phyloP scores from a whole-genome alignment of 2,113 vertebrate genomes.

The Poeciliopsis occidentalis region DNA sequence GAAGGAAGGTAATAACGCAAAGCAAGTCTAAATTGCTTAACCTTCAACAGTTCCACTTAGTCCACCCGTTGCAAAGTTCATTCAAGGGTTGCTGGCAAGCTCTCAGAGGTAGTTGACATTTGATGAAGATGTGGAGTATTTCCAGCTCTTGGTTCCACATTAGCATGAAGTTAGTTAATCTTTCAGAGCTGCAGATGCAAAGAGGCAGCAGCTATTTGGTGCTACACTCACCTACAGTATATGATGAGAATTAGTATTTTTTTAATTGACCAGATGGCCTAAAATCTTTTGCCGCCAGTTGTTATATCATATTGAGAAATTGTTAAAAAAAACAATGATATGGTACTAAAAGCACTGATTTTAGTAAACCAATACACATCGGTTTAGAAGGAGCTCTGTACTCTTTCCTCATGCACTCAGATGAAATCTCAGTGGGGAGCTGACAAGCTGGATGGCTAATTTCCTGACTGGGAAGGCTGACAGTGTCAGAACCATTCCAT shows the following conservation, averaged over 20 bases:
- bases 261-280: constrained; percentile 4
- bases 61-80: constrained; percentile 38
- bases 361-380: constrained; percentile 11
- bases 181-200: constrained; percentile 10
- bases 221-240: background rate
- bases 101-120: constrained; percentile 36
- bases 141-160: too few species aligned
- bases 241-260: constrained; percentile 22
- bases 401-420: constrained; percentile 40
- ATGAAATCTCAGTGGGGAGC: too few species aligned
- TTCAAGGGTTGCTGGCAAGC: constrained; percentile 27
- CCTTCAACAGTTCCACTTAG: constrained; percentile 34
- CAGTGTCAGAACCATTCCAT: constrained; percentile 49
- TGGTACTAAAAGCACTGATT: constrained; percentile 8
- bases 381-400: constrained; percentile 6
- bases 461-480: too few species aligned
- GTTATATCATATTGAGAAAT: background rate
- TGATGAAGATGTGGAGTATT: too few species aligned
- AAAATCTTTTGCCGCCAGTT: background rate
- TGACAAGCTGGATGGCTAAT: too few species aligned
- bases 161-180: constrained; percentile 36
- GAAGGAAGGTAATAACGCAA: background rate
- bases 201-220: background rate
- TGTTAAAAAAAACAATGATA: background rate
- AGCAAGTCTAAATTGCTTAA: constrained; percentile 6